phyloP scores from a whole-genome alignment of 2,113 vertebrate species.

The Cynopterus brachyotis region DNA sequence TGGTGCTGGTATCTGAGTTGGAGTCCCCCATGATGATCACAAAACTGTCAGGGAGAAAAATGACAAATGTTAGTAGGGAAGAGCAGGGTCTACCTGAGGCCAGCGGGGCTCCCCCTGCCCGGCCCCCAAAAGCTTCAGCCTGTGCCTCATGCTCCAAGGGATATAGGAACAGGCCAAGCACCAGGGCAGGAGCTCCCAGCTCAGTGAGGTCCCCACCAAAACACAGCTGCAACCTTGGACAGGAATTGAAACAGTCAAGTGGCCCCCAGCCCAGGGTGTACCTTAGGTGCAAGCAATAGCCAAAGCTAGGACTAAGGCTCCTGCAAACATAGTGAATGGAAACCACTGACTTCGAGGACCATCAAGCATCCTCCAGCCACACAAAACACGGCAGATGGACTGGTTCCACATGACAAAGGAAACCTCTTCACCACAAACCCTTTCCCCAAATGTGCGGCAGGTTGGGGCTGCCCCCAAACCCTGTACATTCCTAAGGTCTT shows the following conservation, averaged over 20 bases:
- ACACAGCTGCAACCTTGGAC: not conserved
- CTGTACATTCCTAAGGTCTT: not conserved
- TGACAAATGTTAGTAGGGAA: not conserved
- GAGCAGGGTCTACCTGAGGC: not conserved
- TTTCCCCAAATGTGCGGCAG: not conserved
- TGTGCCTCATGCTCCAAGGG: not conserved
- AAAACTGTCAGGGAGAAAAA: conserved; percentile 59
- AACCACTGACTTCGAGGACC: not conserved
- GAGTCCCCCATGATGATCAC: conserved; percentile 81
- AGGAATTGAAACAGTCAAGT: fast-evolving
- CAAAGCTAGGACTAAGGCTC: too few species aligned
- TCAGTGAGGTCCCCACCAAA: not conserved
- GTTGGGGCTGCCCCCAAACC: not conserved
- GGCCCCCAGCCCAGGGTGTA: fast-evolving
- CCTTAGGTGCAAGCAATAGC: not conserved
- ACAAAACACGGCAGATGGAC: fast-evolving
- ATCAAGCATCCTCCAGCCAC: not conserved
- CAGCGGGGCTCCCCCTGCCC: not conserved
- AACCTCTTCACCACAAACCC: not conserved
- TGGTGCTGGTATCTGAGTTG: conserved; percentile 61
- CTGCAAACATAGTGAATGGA: not conserved
- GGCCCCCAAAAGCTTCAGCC: not conserved
- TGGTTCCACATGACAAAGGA: fast-evolving
- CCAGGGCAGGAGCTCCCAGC: not conserved
- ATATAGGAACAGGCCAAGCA: not conserved